Percentiles rank a stretch among this genome's conserved stretches.
phyloP scores from a whole-genome alignment of 30 jellyfish, hydroid and myxozoan genomes.

The Hydra vulgaris region DNA sequence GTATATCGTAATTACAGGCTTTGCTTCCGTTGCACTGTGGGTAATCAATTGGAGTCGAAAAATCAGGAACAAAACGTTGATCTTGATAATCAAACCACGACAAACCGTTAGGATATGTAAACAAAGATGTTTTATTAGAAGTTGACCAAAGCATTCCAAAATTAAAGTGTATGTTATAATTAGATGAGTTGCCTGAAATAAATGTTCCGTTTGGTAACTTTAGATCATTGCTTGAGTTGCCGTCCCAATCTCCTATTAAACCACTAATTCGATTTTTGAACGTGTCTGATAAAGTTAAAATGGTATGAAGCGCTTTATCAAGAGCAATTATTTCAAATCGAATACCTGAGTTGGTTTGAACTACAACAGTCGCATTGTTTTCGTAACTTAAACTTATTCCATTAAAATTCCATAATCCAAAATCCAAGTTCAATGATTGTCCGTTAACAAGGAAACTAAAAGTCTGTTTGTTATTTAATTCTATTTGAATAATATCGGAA shows the following conservation, averaged over 20 bases:
- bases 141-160: background rate
- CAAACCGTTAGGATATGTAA: background rate
- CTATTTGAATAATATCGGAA: background rate
- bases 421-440: background rate
- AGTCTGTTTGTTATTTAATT: background rate
- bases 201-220: background rate
- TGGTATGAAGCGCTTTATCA: background rate
- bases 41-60: background rate
- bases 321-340: background rate
- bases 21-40: background rate
- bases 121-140: background rate
- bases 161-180: background rate
- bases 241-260: background rate
- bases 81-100: background rate
- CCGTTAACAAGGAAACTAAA: background rate
- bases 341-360: background rate
- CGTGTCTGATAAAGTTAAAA: background rate
- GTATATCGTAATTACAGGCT: background rate
- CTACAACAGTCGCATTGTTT: background rate
- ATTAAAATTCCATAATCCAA: background rate
- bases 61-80: background rate
- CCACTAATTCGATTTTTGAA: background rate
- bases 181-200: background rate
- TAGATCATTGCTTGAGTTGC: background rate
- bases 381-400: background rate